Evolutionary conservation across 1,140 invertebrate genomes (phyloP), one percentile per base, ranked within the genome.

Genomic region (Myzus persicae): DNA sequence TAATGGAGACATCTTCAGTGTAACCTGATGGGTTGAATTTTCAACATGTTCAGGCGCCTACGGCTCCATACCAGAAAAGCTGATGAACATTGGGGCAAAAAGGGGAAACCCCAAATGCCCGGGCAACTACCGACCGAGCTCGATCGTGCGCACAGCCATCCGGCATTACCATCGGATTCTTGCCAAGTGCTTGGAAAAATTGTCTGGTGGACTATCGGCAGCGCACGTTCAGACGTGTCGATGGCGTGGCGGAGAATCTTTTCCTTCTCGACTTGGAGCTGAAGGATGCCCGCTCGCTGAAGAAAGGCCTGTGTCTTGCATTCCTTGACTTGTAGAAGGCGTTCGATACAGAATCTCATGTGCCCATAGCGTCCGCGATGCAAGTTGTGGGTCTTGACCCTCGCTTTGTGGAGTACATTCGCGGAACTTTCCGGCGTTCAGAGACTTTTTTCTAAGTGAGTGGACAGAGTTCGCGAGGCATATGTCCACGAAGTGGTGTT

Each of bases 291-390:
- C 54, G 67, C 14, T 44, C 26, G 38, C 2, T 26, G 38, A 31
- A 38, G 14, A 91, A 18, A 22, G 54, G 67, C 1, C 76, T 92
- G 31, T 92, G 81, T 92, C 20, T 54, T 1, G 91, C 91, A 38
- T 51, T n/a, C n/a, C 40, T 95, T 22, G 95, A 95, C 40, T 54
- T 94, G 0, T 87, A 85, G n/a, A 94, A 94, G 42, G 94, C 95
- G 0, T 95, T 96, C 89, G 95, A 95, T 51, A 94, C 94, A 0
- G 94, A 95, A 0, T 93, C 94, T 14, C 84, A 87, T 14, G 1
- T n/a, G 9, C 46, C 84, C 6, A 89, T 89, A 1, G 5, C 46
- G 0, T 20, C 46, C 20, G 87, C 87, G 5, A 48, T 89, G 46
- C n/a, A 26, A 31, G 7, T 36, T n/a, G 87, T 38, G 2, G 0